These are phyloP conservation scores for pig (Sus scrofa) DNA, from an alignment of 2,113 vertebrate genomes.

Conservation along the genomic window DNA sequence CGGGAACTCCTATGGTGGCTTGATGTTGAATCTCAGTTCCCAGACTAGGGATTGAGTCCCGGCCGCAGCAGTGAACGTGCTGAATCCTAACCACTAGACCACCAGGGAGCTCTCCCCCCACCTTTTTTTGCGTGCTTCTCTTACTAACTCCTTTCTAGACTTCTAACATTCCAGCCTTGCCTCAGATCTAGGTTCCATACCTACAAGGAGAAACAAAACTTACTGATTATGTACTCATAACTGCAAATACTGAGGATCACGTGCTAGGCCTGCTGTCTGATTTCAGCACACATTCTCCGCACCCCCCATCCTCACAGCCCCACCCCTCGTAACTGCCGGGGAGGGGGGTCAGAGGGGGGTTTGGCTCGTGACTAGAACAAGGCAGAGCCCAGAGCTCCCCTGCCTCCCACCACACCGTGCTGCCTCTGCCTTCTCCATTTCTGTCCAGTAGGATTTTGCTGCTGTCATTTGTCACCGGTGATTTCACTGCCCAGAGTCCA, in stretches of 20 bases:
- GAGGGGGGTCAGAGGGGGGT: neutral
- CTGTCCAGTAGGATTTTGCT: neutral
- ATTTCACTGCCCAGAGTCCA: neutral
- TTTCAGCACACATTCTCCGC: rapidly evolving
- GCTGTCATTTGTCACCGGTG: neutral
- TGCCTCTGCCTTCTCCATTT: neutral
- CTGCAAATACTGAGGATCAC: rapidly evolving
- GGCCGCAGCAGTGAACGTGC: too few relatives aligned
- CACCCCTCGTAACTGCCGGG: neutral
- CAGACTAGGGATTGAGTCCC: too few relatives aligned
- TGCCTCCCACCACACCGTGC: neutral
- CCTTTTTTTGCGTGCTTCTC: neutral
- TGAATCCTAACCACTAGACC: too few relatives aligned
- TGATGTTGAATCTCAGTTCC: too few relatives aligned
- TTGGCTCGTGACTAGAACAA: neutral
- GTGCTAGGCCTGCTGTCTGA: neutral
- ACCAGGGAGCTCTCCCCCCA: too few relatives aligned
- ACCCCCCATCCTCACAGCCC: neutral
- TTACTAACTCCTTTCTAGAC: neutral
- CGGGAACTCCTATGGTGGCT: too few relatives aligned
- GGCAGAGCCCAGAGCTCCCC: neutral
- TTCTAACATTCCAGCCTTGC: neutral
- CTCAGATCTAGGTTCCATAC: neutral
- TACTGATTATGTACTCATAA: too few relatives aligned
- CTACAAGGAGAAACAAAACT: neutral